Conservation (phyloP, 2,113 vertebrate species). For the Lanius ludovicianus region DNA sequence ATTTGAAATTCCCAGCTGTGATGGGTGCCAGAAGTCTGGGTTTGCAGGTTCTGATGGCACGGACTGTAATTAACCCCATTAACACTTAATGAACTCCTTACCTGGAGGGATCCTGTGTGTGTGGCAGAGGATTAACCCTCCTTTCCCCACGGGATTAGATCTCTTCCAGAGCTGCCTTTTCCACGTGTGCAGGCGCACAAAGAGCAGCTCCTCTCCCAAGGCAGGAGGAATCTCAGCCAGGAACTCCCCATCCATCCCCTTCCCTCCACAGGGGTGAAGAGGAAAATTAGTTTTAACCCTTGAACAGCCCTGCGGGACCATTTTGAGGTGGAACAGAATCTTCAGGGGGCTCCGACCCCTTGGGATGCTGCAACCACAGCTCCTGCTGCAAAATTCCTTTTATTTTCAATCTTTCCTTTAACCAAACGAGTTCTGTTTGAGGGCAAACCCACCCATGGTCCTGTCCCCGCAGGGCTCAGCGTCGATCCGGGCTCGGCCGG, state of each 20-base stretch:
- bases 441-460: accelerated
- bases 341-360: too few relatives aligned
- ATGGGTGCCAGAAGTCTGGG: neutral
- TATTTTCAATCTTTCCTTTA: accelerated
- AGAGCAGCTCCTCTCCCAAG: neutral
- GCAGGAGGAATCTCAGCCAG: accelerated
- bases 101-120: neutral
- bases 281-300: accelerated
- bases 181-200: neutral
- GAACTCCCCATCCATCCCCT: neutral
- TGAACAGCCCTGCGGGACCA: accelerated
- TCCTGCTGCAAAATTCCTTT: accelerated
- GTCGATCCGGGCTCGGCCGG: constrained; percentile 86
- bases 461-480: constrained; percentile 78
- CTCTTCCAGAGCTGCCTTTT: neutral
- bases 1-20: neutral
- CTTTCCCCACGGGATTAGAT: neutral
- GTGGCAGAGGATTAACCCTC: neutral
- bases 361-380: accelerated
- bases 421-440: accelerated
- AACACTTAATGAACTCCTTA: neutral
- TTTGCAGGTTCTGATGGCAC: neutral
- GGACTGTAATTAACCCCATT: neutral
- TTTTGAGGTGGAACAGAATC: accelerated
- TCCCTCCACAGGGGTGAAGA: accelerated